Percentiles rank a stretch among this genome's conserved stretches.
These are phyloP conservation scores for Nephrotoma appendiculata DNA, from an alignment of 2,888 invertebrate species.

Conservation along the genomic window DNA sequence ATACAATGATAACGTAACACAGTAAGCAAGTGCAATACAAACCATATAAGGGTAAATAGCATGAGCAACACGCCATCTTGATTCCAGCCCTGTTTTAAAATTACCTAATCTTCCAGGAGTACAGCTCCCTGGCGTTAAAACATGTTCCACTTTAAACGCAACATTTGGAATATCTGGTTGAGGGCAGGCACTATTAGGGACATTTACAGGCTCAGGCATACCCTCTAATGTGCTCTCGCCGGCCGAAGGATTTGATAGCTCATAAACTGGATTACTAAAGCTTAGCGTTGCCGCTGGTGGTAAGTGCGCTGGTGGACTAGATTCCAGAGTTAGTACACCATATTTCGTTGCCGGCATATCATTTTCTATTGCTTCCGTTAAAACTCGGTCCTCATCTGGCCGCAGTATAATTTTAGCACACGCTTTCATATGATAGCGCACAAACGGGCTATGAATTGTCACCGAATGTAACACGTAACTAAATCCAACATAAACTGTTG, in stretches of 20 bases:
- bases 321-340: slow-evolving; percentile 63
- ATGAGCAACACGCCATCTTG: slow-evolving; percentile 67
- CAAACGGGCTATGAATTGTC: slow-evolving; percentile 65
- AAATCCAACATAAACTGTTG: slow-evolving; percentile 56
- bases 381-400: slow-evolving; percentile 57
- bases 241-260: slow-evolving; percentile 48
- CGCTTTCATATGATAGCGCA: slow-evolving; percentile 66
- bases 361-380: slow-evolving; percentile 47
- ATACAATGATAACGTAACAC: slow-evolving; percentile 77
- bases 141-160: slow-evolving; percentile 32
- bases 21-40: slow-evolving; percentile 75
- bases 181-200: slow-evolving; percentile 14
- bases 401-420: slow-evolving; percentile 66
- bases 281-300: slow-evolving; percentile 44
- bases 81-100: slow-evolving; percentile 27
- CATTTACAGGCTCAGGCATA: slow-evolving; percentile 25
- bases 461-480: slow-evolving; percentile 68
- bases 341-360: slow-evolving; percentile 43
- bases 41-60: slow-evolving; percentile 84
- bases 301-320: slow-evolving; percentile 39
- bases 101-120: slow-evolving; percentile 28
- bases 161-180: slow-evolving; percentile 23
- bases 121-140: slow-evolving; percentile 27
- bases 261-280: slow-evolving; percentile 74
- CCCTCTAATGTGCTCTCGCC: slow-evolving; percentile 35